Evolutionary conservation across 2,888 invertebrate genomes (phyloP).

Genomic region (Rhagophthalmus giganteus): DNA sequence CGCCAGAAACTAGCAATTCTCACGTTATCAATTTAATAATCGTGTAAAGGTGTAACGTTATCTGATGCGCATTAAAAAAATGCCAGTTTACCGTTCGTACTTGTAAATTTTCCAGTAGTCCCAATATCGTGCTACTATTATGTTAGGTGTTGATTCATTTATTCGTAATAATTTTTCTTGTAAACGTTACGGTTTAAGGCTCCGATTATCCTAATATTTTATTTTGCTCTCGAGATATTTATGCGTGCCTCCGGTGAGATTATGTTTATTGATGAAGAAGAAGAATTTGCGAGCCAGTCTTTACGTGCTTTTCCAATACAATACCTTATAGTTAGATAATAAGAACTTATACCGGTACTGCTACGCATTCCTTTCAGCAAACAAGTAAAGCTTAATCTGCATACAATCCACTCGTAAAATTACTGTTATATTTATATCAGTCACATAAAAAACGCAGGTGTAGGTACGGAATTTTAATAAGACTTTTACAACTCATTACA

Average conservation of each 20-base stretch:
- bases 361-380: slow-evolving; percentile 21
- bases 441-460: not conserved
- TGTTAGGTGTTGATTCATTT: not conserved
- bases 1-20: slow-evolving; percentile 1
- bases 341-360: slow-evolving; percentile 21
- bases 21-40: not conserved
- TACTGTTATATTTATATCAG: not conserved
- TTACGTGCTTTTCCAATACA: slow-evolving; percentile 19
- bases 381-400: slow-evolving; percentile 18
- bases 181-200: too few species aligned
- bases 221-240: too few species aligned
- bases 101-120: slow-evolving; percentile 1
- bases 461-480: not conserved
- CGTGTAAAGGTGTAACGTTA: slow-evolving; percentile 2
- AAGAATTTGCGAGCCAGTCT: slow-evolving; percentile 13
- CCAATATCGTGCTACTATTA: slow-evolving; percentile 4
- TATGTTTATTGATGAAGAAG: slow-evolving; percentile 19
- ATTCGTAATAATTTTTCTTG: slow-evolving; percentile 6
- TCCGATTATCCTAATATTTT: too few species aligned
- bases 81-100: too few species aligned
- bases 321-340: slow-evolving; percentile 18
- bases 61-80: too few species aligned
- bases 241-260: too few species aligned
- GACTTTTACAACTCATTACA: not conserved
- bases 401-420: slow-evolving; percentile 18